phyloP scores from a whole-genome alignment of 2,888 invertebrate species.

The Hyposoter dolosus region DNA sequence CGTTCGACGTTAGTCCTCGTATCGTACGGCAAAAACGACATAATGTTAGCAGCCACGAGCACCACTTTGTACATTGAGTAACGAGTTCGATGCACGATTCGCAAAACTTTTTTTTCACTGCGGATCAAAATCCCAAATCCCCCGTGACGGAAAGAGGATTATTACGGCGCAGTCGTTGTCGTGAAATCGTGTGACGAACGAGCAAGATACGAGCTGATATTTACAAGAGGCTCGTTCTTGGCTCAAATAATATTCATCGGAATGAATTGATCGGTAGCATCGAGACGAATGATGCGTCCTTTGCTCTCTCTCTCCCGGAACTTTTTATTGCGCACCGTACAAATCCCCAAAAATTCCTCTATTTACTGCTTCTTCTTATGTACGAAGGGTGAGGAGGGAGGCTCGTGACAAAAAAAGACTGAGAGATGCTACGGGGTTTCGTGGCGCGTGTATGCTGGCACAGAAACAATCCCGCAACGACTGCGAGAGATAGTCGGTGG shows the following conservation, averaged over 20 bases:
- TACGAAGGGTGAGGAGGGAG: neutral
- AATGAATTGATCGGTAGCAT: neutral
- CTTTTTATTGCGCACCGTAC: neutral
- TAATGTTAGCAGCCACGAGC: neutral
- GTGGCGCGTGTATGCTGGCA: slow-evolving; percentile 50
- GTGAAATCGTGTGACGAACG: neutral
- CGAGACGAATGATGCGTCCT: neutral
- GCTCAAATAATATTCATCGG: neutral
- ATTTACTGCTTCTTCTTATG: neutral
- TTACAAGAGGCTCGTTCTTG: neutral
- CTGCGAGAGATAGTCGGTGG: slow-evolving; percentile 39
- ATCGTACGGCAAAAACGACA: neutral
- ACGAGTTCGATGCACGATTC: neutral
- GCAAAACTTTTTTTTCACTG: neutral
- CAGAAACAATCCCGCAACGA: slow-evolving; percentile 64
- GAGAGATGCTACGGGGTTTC: neutral
- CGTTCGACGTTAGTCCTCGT: neutral
- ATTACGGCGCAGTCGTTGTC: slow-evolving; percentile 7
- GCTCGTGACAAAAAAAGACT: neutral
- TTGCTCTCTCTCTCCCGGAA: too few species aligned
- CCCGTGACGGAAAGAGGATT: neutral
- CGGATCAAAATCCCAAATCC: neutral
- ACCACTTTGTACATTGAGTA: neutral
- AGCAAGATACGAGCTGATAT: neutral
- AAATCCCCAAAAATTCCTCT: neutral